These are phyloP conservation scores for Sminthurides aquaticus DNA, from an alignment of 2,888 invertebrate species.

Conservation along the genomic window DNA sequence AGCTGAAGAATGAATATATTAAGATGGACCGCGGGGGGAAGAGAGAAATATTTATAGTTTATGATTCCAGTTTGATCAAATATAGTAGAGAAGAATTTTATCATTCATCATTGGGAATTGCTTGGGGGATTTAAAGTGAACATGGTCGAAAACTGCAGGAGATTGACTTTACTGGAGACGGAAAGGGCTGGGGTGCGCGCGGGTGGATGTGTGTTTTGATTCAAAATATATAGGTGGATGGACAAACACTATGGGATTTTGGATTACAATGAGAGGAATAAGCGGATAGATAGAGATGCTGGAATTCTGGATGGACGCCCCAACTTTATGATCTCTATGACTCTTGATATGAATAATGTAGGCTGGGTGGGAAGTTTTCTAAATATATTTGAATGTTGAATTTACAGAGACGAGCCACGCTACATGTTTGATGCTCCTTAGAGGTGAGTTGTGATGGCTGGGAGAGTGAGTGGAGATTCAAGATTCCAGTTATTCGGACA, in stretches of 20 bases:
- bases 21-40: neutral
- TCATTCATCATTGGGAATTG: neutral
- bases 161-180: neutral
- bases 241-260: no score
- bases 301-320: neutral
- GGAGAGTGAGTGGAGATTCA: neutral
- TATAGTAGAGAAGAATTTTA: neutral
- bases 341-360: conserved; percentile 3
- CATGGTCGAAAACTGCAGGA: neutral
- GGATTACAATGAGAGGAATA: no score
- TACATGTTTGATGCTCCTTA: no score
- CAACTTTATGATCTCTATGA: conserved; percentile 1
- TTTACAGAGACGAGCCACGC: neutral
- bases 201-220: neutral
- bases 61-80: neutral
- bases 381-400: neutral
- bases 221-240: no score
- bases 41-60: neutral
- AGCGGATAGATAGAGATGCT: no score
- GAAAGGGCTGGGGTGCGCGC: neutral
- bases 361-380: neutral
- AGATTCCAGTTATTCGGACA: no score
- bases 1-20: neutral
- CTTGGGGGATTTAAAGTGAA: neutral
- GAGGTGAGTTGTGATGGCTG: no score